Base-by-base conservation (phyloP, 2,113 vertebrate genomes). In the Chauna torquata region DNA sequence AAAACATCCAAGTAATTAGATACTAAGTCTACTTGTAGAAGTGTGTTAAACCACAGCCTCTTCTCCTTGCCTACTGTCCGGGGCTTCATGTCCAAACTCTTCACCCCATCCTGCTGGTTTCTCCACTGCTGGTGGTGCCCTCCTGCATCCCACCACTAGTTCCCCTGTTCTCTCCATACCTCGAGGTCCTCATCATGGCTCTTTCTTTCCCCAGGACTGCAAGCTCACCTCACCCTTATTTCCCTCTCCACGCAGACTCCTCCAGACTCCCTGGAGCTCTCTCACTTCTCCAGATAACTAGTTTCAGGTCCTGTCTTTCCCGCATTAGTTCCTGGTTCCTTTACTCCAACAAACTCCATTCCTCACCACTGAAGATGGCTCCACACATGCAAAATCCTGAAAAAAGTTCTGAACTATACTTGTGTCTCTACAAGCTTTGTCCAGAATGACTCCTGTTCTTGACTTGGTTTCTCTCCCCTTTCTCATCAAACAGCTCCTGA, bases 301-400 rank as follows among this genome's bases (percentile, higher is more conserved):
- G 59, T 89, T 94, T 79, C 1, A 0, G 54, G 44, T 58, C 65
- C 9, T 1, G 2, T 6, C 74, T 55, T 66, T 80, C 23, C 83
- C 55, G 16, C 68, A 49, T 68, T 20, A 32, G 47, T 5, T 93
- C 57, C 77, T 76, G 28, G 18, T 17, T 80, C 32, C 45, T 78
- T 58, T 32, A 78, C 49, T 52, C 40, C 58, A 77, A 45, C 38
- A 92, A 54, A 88, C 42, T 45, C 70, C 54, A 54, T 69, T 86
- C 54, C 71, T 82, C 40, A 68, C 9, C 40, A n/a, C 70, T 14
- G 7, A 82, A 25, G 30, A 38, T 52, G 5, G 11, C 38, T 68
- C 38, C 2, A 0, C 44, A 72, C 1, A 7, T 6, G 8, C 42
- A 68, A 85, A 59, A 1, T 57, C 30, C 2, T 8, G 49, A 27